These are phyloP conservation scores for Physella acuta DNA, from an alignment of 1,140 invertebrate genomes.

Conservation along the genomic window DNA sequence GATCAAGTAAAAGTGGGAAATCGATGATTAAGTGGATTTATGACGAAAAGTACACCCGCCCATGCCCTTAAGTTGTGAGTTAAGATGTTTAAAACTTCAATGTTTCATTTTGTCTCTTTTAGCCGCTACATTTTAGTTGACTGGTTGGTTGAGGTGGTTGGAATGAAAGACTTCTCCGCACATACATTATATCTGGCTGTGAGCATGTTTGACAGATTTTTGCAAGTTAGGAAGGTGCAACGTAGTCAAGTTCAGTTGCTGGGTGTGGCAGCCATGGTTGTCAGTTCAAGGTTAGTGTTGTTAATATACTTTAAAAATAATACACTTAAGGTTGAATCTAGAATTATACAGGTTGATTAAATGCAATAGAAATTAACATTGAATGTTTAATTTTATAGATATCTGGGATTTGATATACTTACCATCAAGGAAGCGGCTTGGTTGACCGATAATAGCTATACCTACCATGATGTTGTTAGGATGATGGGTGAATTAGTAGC, in stretches of 20 bases:
- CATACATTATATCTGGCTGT: slow-evolving; percentile 54
- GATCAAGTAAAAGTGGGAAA: no score
- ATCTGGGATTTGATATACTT: slow-evolving; percentile 55
- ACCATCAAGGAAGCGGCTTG: slow-evolving; percentile 59
- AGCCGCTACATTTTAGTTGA: slow-evolving; percentile 59
- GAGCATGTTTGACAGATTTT: slow-evolving; percentile 55
- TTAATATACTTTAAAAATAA: background rate
- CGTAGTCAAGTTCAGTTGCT: slow-evolving; percentile 54
- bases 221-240: slow-evolving; percentile 43
- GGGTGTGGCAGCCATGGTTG: slow-evolving; percentile 56
- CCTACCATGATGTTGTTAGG: slow-evolving; percentile 58
- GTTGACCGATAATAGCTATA: slow-evolving; percentile 60
- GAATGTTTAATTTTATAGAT: no score
- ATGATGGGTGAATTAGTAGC: slow-evolving; percentile 60
- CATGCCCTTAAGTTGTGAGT: no score
- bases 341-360: background rate
- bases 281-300: slow-evolving; percentile 53
- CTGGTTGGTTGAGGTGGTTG: slow-evolving; percentile 58
- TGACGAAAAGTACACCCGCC: no score
- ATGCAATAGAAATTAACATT: slow-evolving; percentile 6
- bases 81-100: background rate
- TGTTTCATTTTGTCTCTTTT: slow-evolving; percentile 18
- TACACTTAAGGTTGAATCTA: background rate
- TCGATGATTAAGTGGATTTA: no score
- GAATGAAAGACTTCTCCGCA: slow-evolving; percentile 55